Conservation (phyloP, 2,797 vertebrate species). For the Lophotriccus pileatus region DNA sequence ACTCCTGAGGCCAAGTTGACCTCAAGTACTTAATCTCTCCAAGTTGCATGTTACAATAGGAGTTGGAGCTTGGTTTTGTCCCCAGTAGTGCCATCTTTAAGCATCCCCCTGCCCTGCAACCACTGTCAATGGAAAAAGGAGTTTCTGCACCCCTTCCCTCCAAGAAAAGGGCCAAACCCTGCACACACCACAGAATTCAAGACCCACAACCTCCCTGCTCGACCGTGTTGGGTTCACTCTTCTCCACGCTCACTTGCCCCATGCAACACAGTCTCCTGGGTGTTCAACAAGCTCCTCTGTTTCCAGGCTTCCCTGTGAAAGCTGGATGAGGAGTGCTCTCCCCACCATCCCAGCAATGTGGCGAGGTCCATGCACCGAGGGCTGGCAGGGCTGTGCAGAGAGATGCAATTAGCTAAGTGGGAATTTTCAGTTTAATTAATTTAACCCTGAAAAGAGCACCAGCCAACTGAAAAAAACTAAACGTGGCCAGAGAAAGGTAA, state of each 20-base stretch:
- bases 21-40: neutral
- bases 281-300: neutral
- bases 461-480: neutral
- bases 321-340: neutral
- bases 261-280: accelerated
- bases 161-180: neutral
- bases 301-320: neutral
- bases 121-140: neutral
- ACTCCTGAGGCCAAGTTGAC: neutral
- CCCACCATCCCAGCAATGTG: neutral
- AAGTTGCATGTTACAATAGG: neutral
- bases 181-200: accelerated
- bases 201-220: accelerated
- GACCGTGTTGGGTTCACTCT: accelerated
- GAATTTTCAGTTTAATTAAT: neutral
- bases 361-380: accelerated
- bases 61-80: neutral
- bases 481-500: neutral
- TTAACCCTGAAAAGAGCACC: neutral
- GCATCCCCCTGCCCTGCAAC: neutral
- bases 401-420: neutral
- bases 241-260: accelerated
- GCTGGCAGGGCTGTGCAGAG: neutral
- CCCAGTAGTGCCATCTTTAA: accelerated
- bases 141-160: neutral